phyloP scores from a whole-genome alignment of 2,113 vertebrate genomes.

The Amphiprion ocellaris region DNA sequence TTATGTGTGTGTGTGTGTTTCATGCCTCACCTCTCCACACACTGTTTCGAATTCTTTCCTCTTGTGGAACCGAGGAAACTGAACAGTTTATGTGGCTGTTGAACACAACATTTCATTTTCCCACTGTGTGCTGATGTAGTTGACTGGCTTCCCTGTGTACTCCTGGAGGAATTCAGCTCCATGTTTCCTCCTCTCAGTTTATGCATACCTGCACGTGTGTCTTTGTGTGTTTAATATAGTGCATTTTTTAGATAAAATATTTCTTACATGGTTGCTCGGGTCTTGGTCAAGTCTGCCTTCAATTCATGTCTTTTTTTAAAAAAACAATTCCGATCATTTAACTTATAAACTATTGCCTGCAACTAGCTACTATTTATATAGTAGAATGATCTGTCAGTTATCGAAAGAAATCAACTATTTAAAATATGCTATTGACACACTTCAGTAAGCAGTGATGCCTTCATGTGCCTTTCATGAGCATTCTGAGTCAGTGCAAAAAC shows the following conservation, averaged over 20 bases:
- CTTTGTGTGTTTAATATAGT: slow-evolving; percentile 15
- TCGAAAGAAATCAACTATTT: no score
- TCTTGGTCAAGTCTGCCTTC: neutral
- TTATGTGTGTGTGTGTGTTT: slow-evolving; percentile 30
- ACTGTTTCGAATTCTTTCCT: slow-evolving; percentile 72
- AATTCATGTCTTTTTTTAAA: neutral
- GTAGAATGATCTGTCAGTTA: no score
- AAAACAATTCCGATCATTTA: neutral
- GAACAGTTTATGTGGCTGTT: slow-evolving; percentile 70
- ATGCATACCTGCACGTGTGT: slow-evolving; percentile 16
- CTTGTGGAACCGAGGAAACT: slow-evolving; percentile 67
- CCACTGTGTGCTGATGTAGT: slow-evolving; percentile 63
- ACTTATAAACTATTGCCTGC: neutral
- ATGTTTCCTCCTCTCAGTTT: slow-evolving; percentile 28
- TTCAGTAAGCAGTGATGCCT: no score
- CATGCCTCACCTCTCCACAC: slow-evolving; percentile 50
- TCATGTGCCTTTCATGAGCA: no score
- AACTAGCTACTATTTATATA: neutral
- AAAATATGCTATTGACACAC: no score
- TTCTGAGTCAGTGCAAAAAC: no score
- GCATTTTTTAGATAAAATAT: neutral
- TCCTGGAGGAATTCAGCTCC: slow-evolving; percentile 44
- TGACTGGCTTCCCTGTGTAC: slow-evolving; percentile 54
- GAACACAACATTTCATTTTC: slow-evolving; percentile 75
- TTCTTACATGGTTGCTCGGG: neutral